A percentile compares a stretch with the other conserved stretches of the same genome.
Evolutionary conservation across 2,888 invertebrate genomes (phyloP).

Genomic region (Dolomedes plantarius): DNA sequence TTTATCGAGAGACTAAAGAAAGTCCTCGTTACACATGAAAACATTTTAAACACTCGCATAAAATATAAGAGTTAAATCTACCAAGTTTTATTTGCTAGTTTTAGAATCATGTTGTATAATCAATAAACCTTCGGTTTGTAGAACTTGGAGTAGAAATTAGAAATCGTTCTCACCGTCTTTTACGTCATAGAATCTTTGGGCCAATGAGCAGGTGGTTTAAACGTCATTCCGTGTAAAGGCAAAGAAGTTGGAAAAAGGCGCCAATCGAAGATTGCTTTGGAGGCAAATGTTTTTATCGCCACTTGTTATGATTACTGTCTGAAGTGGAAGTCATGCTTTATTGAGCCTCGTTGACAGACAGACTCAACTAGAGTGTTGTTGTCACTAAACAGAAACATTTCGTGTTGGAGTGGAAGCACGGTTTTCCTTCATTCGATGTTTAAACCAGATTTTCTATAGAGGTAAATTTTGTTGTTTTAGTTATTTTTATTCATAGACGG

Average conservation of each 20-base stretch:
- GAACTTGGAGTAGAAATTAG: conserved; percentile 32
- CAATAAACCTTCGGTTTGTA: conserved; percentile 16
- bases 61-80: too few species aligned
- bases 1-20: too few species aligned
- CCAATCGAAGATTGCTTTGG: not conserved
- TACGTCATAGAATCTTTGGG: conserved; percentile 33
- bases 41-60: too few species aligned
- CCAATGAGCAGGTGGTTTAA: conserved; percentile 27
- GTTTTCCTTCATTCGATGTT: not conserved
- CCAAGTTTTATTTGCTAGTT: too few species aligned
- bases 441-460: too few species aligned
- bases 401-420: not conserved
- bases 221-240: conserved; percentile 29
- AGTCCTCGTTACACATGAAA: too few species aligned
- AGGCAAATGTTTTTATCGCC: not conserved
- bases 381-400: not conserved
- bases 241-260: not conserved
- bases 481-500: too few species aligned
- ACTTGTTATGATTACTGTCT: not conserved
- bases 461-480: too few species aligned
- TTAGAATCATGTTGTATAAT: not conserved
- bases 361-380: too few species aligned
- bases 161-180: conserved; percentile 29
- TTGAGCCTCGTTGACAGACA: not conserved
- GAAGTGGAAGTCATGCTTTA: not conserved